Conservation (phyloP, 2,888 invertebrate genomes). For the Microctonus brassicae region DNA sequence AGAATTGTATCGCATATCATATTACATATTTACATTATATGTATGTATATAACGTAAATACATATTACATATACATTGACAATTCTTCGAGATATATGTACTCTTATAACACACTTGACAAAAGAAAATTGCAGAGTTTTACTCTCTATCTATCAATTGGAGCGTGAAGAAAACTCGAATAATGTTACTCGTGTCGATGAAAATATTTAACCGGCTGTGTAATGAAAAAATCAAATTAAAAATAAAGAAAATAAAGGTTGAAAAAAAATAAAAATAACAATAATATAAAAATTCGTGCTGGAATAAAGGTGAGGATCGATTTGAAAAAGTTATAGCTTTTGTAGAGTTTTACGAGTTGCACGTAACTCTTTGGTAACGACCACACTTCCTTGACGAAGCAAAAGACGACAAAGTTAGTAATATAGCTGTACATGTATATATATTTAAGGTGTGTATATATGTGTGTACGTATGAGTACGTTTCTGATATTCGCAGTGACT, state of each 20-base stretch:
- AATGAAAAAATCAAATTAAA: not conserved
- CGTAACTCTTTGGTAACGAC: slow-evolving; percentile 29
- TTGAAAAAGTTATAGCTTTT: slow-evolving; percentile 8
- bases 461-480: not conserved
- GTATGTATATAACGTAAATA: not conserved
- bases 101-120: not conserved
- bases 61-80: not conserved
- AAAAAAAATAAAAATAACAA: not conserved
- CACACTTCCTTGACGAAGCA: slow-evolving; percentile 29
- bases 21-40: too few relatives aligned
- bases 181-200: not conserved
- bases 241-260: not conserved
- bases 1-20: not conserved
- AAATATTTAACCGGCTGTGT: not conserved
- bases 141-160: not conserved
- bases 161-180: not conserved
- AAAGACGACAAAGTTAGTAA: slow-evolving; percentile 16
- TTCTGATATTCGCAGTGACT: slow-evolving; percentile 7
- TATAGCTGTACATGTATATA: not conserved
- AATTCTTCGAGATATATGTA: not conserved
- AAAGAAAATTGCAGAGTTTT: not conserved
- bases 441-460: not conserved
- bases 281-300: slow-evolving; percentile 14
- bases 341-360: slow-evolving; percentile 22
- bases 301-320: slow-evolving; percentile 15